Percentiles rank a stretch among this genome's conserved stretches.
phyloP scores from a whole-genome alignment of 2,113 vertebrate species.

The Chiloscyllium plagiosum region DNA sequence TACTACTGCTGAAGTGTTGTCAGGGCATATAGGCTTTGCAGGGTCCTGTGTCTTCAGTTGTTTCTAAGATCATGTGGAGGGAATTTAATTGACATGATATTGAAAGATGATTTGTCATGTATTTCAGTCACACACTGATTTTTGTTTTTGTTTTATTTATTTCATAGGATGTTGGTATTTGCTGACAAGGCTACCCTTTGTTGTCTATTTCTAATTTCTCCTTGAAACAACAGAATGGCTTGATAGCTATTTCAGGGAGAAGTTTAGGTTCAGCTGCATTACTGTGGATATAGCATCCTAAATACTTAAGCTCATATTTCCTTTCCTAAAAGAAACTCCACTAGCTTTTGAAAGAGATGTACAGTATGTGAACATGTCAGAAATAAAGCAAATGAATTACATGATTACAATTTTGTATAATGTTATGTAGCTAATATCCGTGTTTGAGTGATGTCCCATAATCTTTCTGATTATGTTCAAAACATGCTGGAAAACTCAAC shows the following conservation, averaged over 20 bases:
- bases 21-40: too few species aligned
- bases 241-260: too few species aligned
- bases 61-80: too few species aligned
- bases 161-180: background rate
- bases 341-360: background rate
- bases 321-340: background rate
- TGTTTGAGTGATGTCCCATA: background rate
- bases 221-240: background rate
- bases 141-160: background rate
- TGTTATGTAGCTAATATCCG: background rate
- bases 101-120: background rate
- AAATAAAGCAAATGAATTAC: background rate
- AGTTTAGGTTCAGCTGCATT: background rate
- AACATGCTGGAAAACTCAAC: background rate
- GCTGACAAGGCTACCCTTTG: background rate
- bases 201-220: background rate
- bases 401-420: background rate
- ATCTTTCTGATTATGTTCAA: background rate
- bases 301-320: background rate
- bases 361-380: background rate
- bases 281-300: background rate
- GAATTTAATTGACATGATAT: background rate
- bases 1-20: too few species aligned
- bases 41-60: too few species aligned
- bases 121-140: background rate